phyloP scores from a whole-genome alignment of 1,140 invertebrate genomes.

The Formica exsecta region DNA sequence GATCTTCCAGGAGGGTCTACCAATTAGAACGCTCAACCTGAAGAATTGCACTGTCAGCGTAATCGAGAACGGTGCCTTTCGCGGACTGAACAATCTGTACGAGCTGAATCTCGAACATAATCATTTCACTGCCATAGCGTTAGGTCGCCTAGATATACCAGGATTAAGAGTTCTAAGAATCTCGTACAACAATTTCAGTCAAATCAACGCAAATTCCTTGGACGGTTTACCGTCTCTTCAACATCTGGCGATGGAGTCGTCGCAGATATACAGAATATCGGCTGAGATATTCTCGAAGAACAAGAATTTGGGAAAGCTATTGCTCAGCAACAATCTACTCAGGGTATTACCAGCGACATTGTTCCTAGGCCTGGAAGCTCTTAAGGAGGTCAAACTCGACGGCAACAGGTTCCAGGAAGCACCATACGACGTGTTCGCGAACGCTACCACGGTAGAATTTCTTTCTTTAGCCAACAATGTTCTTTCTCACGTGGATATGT shows the following conservation, averaged over 20 bases:
- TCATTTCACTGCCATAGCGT: slow-evolving; percentile 89
- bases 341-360: slow-evolving; percentile 89
- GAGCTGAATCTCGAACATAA: slow-evolving; percentile 92
- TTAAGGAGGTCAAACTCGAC: slow-evolving; percentile 92
- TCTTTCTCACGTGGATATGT: slow-evolving; percentile 91
- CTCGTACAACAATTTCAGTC: slow-evolving; percentile 92
- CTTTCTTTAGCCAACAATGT: slow-evolving; percentile 91
- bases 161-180: slow-evolving; percentile 91
- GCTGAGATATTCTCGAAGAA: slow-evolving; percentile 91
- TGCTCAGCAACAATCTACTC: slow-evolving; percentile 91
- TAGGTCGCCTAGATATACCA: slow-evolving; percentile 91
- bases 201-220: slow-evolving; percentile 89
- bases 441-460: slow-evolving; percentile 91
- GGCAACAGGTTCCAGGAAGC: slow-evolving; percentile 91
- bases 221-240: slow-evolving; percentile 92
- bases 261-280: slow-evolving; percentile 90
- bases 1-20: slow-evolving; percentile 89
- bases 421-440: slow-evolving; percentile 92
- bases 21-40: slow-evolving; percentile 88
- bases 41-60: slow-evolving; percentile 88
- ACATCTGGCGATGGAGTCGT: slow-evolving; percentile 90
- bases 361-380: slow-evolving; percentile 89
- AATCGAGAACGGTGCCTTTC: slow-evolving; percentile 90
- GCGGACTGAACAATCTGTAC: slow-evolving; percentile 89
- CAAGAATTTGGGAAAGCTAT: slow-evolving; percentile 90